Base-by-base conservation (phyloP, 2,797 vertebrate genomes). In the Naso thynnoides region DNA sequence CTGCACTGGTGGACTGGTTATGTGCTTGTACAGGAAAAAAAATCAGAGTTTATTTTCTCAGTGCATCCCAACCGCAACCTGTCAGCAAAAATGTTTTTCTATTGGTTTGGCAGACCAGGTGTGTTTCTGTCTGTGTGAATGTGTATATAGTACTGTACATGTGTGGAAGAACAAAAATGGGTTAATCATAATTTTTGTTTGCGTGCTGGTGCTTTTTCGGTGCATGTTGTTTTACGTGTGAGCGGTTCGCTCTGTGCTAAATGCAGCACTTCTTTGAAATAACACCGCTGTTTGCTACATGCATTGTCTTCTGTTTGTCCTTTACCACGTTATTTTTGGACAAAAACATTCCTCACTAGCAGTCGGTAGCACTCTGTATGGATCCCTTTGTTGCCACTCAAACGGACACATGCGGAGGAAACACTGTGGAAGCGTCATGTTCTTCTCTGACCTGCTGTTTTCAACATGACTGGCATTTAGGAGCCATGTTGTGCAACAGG, bases 1-100 rank as follows among this genome's bases (percentile, higher is more conserved):
- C 57, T 74, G 74, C 70, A 59, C 69, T 67, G 70, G 52, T 69
- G 55, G 64, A 69, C 71, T 66, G 66, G 47, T 62, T 48, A 27
- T 27, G 54, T 71, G 76, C 59, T 79, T 82, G 77, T 85, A 79
- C 69, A 75, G 67, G 48, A 16, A 72, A 52, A 13, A 78, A 67
- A 62, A 69, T 59, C 31, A 78, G 49, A 82, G 68, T 85, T 89
- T 79, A 81, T 87, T 88, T 88, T 86, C 85, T 87, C 88, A 87
- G 78, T 70, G 78, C 74, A 71, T 78, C 79, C 82, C 78, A 68
- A 60, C 42, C 1, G n/a, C 45, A 44, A 39, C 59, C 73, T 61
- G 41, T 77, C 64, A 44, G 75, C 70, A 67, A 60, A 74, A 50
- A 57, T 16, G 8, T 65, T 80, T 83, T 86, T 87, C 71, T 82